These are phyloP conservation scores for Chironomus tentans DNA, from an alignment of 2,888 invertebrate species.

Conservation along the genomic window DNA sequence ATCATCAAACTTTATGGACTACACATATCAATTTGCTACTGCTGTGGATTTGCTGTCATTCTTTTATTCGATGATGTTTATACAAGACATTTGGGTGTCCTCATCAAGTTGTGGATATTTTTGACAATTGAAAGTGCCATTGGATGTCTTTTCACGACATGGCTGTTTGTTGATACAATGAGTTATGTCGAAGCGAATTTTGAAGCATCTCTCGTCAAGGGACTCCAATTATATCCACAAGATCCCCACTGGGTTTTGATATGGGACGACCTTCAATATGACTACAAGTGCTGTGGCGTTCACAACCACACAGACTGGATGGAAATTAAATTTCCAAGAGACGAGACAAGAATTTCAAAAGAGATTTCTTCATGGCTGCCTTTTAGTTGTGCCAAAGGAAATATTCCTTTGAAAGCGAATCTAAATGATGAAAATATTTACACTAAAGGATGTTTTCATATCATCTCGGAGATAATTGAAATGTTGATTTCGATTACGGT, in stretches of 20 bases:
- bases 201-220: constrained; percentile 34
- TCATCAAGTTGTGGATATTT: constrained; percentile 29
- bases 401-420: background rate
- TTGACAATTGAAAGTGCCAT: constrained; percentile 28
- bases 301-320: constrained; percentile 37
- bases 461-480: background rate
- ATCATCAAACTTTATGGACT: constrained; percentile 28
- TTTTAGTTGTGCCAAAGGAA: background rate
- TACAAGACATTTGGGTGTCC: constrained; percentile 26
- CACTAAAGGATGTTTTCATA: background rate
- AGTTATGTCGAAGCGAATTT: constrained; percentile 28
- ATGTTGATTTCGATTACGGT: background rate
- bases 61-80: constrained; percentile 25
- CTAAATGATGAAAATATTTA: background rate
- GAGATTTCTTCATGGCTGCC: background rate
- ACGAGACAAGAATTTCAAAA: background rate
- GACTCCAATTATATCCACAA: constrained; percentile 38
- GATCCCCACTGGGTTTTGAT: constrained; percentile 39
- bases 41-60: constrained; percentile 27
- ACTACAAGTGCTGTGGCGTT: constrained; percentile 39
- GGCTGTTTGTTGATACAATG: constrained; percentile 16
- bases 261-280: constrained; percentile 38
- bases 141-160: constrained; percentile 25
- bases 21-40: constrained; percentile 28
- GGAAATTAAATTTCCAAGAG: background rate